These are phyloP conservation scores for Polietes domitor DNA, from an alignment of 2,888 invertebrate genomes.

Conservation along the genomic window DNA sequence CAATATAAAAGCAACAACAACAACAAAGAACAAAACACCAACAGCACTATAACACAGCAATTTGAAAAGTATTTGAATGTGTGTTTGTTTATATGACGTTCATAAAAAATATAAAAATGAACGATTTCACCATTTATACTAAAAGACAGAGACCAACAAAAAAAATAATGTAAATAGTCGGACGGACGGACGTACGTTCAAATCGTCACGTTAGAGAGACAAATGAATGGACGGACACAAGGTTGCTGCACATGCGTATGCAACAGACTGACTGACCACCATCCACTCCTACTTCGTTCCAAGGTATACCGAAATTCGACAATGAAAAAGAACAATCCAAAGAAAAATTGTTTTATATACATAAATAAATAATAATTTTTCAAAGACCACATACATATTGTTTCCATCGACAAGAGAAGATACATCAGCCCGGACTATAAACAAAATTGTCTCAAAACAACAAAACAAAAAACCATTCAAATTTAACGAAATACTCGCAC, in stretches of 20 bases:
- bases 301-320: slow-evolving; percentile 13
- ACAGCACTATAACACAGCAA: not conserved
- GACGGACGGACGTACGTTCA: too few species aligned
- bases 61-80: not conserved
- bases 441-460: not conserved
- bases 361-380: slow-evolving; percentile 9
- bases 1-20: not conserved
- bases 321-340: not conserved
- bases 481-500: slow-evolving; percentile 4
- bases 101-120: slow-evolving; percentile 34
- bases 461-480: slow-evolving; percentile 7
- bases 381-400: slow-evolving; percentile 4
- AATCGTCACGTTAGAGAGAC: not conserved
- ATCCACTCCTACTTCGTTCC: not conserved
- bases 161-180: too few species aligned
- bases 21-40: not conserved
- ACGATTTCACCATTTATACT: slow-evolving; percentile 21
- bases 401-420: not conserved
- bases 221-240: not conserved
- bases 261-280: not conserved
- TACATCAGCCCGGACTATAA: not conserved
- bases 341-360: not conserved
- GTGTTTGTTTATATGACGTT: not conserved
- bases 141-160: not conserved
- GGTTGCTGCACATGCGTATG: not conserved